Conservation (phyloP, 2,797 vertebrate species). For the Catamblyrhynchus diadema region DNA sequence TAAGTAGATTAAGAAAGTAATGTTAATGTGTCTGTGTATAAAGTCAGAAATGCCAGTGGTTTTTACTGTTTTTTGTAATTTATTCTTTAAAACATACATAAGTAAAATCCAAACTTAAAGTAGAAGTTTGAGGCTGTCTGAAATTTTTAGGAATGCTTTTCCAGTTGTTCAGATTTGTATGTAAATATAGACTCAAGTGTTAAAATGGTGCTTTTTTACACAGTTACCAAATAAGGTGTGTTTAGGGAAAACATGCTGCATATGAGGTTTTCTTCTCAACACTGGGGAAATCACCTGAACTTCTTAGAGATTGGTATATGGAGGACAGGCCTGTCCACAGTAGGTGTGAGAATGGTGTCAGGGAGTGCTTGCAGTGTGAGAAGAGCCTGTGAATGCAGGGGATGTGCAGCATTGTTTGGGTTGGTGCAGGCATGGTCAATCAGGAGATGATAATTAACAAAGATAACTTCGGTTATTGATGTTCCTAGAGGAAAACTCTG, state of each 20-base stretch:
- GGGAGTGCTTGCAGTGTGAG: neutral
- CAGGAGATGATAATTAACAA: rapidly evolving
- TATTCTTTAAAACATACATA: neutral
- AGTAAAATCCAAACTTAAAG: neutral
- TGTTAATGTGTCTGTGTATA: neutral
- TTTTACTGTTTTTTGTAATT: neutral
- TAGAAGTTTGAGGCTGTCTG: neutral
- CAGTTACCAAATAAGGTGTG: neutral
- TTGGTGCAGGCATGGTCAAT: rapidly evolving
- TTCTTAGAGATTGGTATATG: neutral
- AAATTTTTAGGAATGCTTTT: neutral
- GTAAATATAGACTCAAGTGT: neutral
- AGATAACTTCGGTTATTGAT: neutral
- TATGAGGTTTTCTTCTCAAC: neutral
- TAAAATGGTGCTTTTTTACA: neutral
- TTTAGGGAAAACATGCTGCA: neutral
- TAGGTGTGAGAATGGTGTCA: neutral
- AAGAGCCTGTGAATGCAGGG: neutral
- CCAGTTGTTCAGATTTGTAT: neutral
- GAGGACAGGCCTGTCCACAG: neutral
- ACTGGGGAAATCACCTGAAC: neutral
- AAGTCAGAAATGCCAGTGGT: neutral
- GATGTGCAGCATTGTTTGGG: rapidly evolving
- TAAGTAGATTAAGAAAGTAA: neutral
- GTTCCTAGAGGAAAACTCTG: neutral